Base-by-base conservation (phyloP, 2,888 invertebrate species). In the Micoletzkya japonica region DNA sequence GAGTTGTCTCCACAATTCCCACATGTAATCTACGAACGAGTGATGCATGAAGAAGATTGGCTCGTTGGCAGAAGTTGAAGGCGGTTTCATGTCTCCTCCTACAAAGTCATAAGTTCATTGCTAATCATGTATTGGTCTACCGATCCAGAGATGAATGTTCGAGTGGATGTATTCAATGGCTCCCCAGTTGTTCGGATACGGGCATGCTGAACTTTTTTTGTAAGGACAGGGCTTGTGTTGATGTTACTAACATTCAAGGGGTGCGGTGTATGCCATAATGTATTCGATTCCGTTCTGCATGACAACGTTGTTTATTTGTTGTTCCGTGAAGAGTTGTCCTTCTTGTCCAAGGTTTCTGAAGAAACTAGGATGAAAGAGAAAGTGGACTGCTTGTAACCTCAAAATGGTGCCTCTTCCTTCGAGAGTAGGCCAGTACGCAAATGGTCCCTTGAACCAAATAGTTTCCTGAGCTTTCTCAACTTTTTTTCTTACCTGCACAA, bases 1-100 rank as follows among this genome's bases (percentile, higher is more conserved):
- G 44, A 80, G 61, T 69, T 85, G 84, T 24, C 84, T 76, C 84
- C 84, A 84, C 58, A 79, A 78, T 70, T 87, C 86, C 86, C 86
- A 87, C 26, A 87, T 74, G 49, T 85, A 80, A 76, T 87, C 87
- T 70, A 86, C 84, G 73, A 86, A 87, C 4, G 85, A 81, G 74
- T 87, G 87, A 60, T 86, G 86, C 74, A 87, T 78, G 79, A 82
- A 84, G 79, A 84, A 84, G 72, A 85, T 76, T 30, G 84, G 84
- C 73, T 82, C 81, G 69, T 79, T 79, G 81, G 77, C 86, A 77
- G 66, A 83, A 66, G 32, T 85, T 79, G 73, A 85, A 78, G 71
- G 81, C 75, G 26, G 81, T 56, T 70, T 68, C 68, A 68, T 68
- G 58, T 68, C 68, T 3, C 68, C 68, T 57, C 64, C 64, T 66